phyloP scores from a whole-genome alignment of 1,140 invertebrate species.

The Bombyx mandarina region DNA sequence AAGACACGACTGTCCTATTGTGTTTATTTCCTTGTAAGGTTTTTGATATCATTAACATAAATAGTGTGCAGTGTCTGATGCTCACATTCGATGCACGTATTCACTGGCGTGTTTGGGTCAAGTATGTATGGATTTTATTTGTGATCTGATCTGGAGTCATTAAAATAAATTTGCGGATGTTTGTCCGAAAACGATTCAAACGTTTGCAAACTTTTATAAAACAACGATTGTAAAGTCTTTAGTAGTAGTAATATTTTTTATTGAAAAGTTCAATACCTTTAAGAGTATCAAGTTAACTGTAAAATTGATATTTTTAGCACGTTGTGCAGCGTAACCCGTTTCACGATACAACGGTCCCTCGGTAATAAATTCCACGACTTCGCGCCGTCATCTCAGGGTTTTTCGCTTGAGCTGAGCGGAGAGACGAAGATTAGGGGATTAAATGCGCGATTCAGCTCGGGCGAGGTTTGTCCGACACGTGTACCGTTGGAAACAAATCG shows the following conservation, averaged over 20 bases:
- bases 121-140: neutral
- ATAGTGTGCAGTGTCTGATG: constrained; percentile 35
- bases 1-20: constrained; percentile 57
- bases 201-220: no score
- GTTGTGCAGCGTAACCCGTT: constrained; percentile 2
- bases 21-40: constrained; percentile 56
- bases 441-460: constrained; percentile 22
- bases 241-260: no score
- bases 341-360: constrained; percentile 6
- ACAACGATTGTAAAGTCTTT: no score
- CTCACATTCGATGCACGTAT: constrained; percentile 39
- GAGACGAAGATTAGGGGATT: constrained; percentile 17
- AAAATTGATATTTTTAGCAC: no score
- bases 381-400: constrained; percentile 5
- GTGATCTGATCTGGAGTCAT: neutral
- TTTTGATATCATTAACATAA: constrained; percentile 61
- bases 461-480: constrained; percentile 31
- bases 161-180: neutral
- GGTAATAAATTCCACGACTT: no score
- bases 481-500: constrained; percentile 51
- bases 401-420: constrained; percentile 11
- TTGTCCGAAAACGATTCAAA: constrained; percentile 13
- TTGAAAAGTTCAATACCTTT: no score
- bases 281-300: no score
- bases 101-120: constrained; percentile 23